These are phyloP conservation scores for Netelia virgata DNA, from an alignment of 2,888 invertebrate species.

Conservation along the genomic window DNA sequence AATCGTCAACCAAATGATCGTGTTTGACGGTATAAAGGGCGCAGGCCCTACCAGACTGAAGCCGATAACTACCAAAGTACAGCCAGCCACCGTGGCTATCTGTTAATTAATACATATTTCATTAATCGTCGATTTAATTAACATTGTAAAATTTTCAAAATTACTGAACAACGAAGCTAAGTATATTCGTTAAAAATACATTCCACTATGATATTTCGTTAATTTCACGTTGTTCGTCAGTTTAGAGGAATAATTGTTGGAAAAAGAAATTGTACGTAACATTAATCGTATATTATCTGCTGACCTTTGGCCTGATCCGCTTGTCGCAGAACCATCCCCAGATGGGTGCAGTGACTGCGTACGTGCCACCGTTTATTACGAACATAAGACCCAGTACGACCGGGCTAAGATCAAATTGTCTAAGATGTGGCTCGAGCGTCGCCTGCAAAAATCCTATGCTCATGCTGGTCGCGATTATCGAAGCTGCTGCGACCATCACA, in stretches of 20 bases:
- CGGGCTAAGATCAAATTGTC: slow-evolving; percentile 89
- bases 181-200: too few relatives aligned
- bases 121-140: background rate
- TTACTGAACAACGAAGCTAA: too few relatives aligned
- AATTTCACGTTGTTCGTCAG: background rate
- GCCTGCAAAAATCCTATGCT: slow-evolving; percentile 96
- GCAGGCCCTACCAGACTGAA: slow-evolving; percentile 93
- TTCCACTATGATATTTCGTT: background rate
- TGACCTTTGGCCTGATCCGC: slow-evolving; percentile 87
- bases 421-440: slow-evolving; percentile 94
- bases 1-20: slow-evolving; percentile 89
- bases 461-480: slow-evolving; percentile 92
- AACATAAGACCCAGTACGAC: slow-evolving; percentile 92
- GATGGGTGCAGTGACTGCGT: slow-evolving; percentile 91
- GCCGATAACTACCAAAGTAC: slow-evolving; percentile 88
- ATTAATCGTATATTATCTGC: slow-evolving; percentile 25
- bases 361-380: slow-evolving; percentile 93
- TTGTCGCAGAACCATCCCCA: slow-evolving; percentile 94
- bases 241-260: background rate
- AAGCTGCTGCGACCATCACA: slow-evolving; percentile 89
- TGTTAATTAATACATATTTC: slow-evolving; percentile 63
- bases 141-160: background rate
- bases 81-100: slow-evolving; percentile 89
- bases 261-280: background rate
- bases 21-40: slow-evolving; percentile 89